Evolutionary conservation across 2,797 vertebrate genomes (phyloP).

Genomic region (Tokudaia tokunoshimensis): DNA sequence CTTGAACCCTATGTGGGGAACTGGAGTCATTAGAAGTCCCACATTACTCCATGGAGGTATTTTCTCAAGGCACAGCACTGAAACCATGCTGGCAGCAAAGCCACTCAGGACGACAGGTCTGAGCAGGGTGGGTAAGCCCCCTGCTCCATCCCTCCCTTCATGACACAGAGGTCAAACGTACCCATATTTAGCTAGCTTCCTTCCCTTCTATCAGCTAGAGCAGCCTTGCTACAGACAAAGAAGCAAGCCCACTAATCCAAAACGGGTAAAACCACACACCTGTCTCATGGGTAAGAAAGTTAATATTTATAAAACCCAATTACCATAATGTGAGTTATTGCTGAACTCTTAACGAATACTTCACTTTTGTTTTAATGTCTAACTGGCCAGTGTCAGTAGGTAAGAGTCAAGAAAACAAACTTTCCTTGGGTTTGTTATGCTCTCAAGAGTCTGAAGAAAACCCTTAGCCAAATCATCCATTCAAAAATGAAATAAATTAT

Average conservation of each 20-base stretch:
- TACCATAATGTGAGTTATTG: background rate
- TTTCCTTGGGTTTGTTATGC: background rate
- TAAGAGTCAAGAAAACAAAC: background rate
- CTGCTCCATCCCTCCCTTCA: background rate
- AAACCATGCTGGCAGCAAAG: background rate
- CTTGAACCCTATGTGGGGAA: background rate
- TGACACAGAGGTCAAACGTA: background rate
- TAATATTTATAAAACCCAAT: background rate
- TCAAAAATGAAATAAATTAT: background rate
- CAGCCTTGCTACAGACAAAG: background rate
- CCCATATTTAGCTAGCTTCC: too few relatives aligned
- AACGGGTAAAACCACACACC: background rate
- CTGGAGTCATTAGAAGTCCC: background rate
- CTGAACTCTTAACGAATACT: background rate
- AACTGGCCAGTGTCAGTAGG: background rate
- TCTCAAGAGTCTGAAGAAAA: background rate
- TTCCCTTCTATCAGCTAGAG: background rate
- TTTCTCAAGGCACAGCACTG: background rate
- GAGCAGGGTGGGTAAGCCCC: background rate
- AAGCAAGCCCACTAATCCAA: background rate
- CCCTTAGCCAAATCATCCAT: background rate
- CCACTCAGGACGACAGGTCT: background rate
- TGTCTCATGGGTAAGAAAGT: background rate
- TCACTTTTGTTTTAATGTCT: constrained; percentile 13
- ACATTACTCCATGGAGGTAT: background rate